Percentiles rank a stretch among this genome's conserved stretches.
These are phyloP conservation scores for Vanacampus margaritifer DNA, from an alignment of 2,113 vertebrate species.

Conservation along the genomic window DNA sequence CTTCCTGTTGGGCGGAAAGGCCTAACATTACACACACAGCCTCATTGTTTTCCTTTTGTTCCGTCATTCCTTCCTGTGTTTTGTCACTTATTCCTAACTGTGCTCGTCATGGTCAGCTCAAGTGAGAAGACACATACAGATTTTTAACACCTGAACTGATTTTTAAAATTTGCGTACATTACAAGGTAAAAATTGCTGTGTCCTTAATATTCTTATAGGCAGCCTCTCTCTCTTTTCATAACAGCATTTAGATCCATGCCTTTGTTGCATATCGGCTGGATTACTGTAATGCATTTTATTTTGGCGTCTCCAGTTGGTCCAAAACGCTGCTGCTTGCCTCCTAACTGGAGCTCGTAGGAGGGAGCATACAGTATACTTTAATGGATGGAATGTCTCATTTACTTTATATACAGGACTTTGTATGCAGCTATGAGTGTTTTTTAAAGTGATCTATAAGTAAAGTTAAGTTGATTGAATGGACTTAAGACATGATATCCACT, in stretches of 20 bases:
- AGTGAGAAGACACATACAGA: background rate
- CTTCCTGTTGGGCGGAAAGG: slow-evolving; percentile 54
- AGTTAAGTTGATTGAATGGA: background rate
- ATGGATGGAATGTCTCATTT: too few relatives aligned
- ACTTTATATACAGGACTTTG: too few relatives aligned
- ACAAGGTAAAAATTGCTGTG: background rate
- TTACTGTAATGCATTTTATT: too few relatives aligned
- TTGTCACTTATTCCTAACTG: slow-evolving; percentile 24
- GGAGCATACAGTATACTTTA: too few relatives aligned
- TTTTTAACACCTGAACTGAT: background rate
- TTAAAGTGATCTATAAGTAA: too few relatives aligned
- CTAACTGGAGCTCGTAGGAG: too few relatives aligned
- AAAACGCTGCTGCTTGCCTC: too few relatives aligned
- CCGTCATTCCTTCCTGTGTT: slow-evolving; percentile 52
- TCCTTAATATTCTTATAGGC: background rate
- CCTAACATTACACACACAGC: slow-evolving; percentile 39
- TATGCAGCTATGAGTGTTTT: too few relatives aligned
- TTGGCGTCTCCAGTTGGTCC: too few relatives aligned
- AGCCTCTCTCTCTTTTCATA: too few relatives aligned
- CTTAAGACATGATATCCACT: background rate
- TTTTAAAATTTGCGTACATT: background rate
- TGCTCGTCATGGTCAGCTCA: slow-evolving; percentile 30
- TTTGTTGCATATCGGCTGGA: too few relatives aligned
- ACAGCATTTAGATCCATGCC: too few relatives aligned
- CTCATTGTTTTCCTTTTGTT: slow-evolving; percentile 59